Percentiles rank a stretch among this genome's conserved stretches.
These are phyloP conservation scores for Takifugu flavidus DNA, from an alignment of 2,113 vertebrate genomes.

Conservation along the genomic window DNA sequence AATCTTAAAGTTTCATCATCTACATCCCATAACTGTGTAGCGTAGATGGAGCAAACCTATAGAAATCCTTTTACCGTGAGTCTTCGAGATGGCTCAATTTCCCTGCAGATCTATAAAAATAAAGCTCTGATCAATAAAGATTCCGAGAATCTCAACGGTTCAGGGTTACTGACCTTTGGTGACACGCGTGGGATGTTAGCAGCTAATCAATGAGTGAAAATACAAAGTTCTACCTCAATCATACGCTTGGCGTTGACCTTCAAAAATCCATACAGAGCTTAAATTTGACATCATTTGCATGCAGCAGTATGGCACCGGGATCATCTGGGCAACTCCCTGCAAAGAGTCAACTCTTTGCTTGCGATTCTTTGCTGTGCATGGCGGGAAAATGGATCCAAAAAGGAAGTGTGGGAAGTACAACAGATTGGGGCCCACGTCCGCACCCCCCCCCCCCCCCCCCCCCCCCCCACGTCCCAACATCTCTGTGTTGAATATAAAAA, in stretches of 20 bases:
- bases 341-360: slow-evolving; percentile 41
- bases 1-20: no score
- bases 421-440: slow-evolving; percentile 32
- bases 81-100: no score
- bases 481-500: slow-evolving; percentile 70
- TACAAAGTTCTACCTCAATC: slow-evolving; percentile 13
- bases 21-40: no score
- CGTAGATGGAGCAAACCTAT: neutral
- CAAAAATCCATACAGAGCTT: neutral
- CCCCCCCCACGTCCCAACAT: slow-evolving; percentile 29
- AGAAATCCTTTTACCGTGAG: neutral
- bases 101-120: slow-evolving; percentile 16
- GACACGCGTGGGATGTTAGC: slow-evolving; percentile 16
- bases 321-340: neutral
- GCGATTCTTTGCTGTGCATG: slow-evolving; percentile 32
- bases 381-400: slow-evolving; percentile 46
- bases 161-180: slow-evolving; percentile 35
- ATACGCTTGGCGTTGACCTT: slow-evolving; percentile 4
- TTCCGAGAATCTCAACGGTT: slow-evolving; percentile 5
- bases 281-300: no score
- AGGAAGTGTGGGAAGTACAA: neutral
- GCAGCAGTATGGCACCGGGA: neutral
- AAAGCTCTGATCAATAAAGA: slow-evolving; percentile 17
- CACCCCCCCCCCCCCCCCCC: no score
- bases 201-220: slow-evolving; percentile 15